A percentile compares a stretch with the other conserved stretches of the same genome.
Evolutionary conservation across 2,888 invertebrate genomes (phyloP).

Genomic region (Thera obeliscata): DNA sequence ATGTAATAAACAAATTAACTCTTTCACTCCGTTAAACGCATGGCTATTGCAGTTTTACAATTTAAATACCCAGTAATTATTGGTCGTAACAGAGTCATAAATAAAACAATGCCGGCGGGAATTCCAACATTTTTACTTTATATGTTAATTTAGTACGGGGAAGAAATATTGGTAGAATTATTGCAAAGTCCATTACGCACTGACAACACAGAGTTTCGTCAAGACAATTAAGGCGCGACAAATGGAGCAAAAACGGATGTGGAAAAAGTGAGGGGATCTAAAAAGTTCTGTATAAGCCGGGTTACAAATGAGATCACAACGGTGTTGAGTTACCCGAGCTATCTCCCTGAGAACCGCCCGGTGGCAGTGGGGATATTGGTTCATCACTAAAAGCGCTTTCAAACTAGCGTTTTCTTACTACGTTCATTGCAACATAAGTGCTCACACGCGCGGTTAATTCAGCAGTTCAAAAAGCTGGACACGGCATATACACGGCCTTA

Average conservation of each 20-base stretch:
- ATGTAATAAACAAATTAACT: constrained; percentile 28
- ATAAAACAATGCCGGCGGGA: constrained; percentile 39
- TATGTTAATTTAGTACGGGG: constrained; percentile 41
- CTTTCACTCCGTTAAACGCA: constrained; percentile 28
- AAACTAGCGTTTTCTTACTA: no score
- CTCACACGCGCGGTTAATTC: no score
- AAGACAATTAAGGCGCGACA: constrained; percentile 72
- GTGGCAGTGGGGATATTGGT: constrained; percentile 37
- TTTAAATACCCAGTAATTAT: constrained; percentile 42
- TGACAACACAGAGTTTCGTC: constrained; percentile 43
- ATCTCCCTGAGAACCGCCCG: constrained; percentile 65
- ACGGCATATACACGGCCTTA: no score
- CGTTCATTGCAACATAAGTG: no score
- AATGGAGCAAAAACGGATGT: constrained; percentile 66
- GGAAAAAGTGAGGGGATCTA: constrained; percentile 72
- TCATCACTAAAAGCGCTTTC: constrained; percentile 22
- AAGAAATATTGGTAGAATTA: constrained; percentile 39
- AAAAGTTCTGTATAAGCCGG: constrained; percentile 74
- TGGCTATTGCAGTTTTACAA: constrained; percentile 42
- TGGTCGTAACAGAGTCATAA: constrained; percentile 38
- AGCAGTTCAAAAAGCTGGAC: no score
- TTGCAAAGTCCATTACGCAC: constrained; percentile 38
- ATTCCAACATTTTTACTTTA: constrained; percentile 42
- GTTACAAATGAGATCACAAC: constrained; percentile 76
- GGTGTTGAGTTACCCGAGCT: constrained; percentile 58